Evolutionary conservation across 1,140 invertebrate genomes (phyloP), one percentile per base, ranked within the genome.

Genomic region (Camponotus vicinus): DNA sequence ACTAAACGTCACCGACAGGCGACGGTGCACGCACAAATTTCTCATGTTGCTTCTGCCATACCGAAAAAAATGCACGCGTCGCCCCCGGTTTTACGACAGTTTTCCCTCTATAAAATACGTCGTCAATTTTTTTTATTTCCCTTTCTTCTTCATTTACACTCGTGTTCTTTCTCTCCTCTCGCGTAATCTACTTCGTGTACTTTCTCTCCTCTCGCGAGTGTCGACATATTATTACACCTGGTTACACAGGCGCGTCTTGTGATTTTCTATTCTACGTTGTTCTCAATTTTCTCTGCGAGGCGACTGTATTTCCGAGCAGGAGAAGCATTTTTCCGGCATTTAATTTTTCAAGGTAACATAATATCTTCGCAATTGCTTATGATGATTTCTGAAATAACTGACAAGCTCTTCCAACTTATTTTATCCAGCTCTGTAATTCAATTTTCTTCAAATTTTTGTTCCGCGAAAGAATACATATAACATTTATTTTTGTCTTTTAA

Each of bases 61-160:
- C 37, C 64, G 42, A 66, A 85, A 78, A 49, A 85, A 78, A 52
- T 70, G 55, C 52, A 69, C 85, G 67, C 82, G 86, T 90, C 85
- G 66, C 57, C 75, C 75, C 61, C 84, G 88, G 55, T 89, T 90
- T 91, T 86, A 86, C 86, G 88, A 73, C 69, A 90, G 90, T 91
- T 92, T 92, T 83, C 40, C 75, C 37, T 49, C 64, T 84, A 90
- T 92, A 92, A 93, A 92, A 84, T 86, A 88, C 40, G 52, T 84
- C 87, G 90, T 92, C 90, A 91, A 93, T 93, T 94, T 91, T 86
- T 89, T 93, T 87, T 86, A 88, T 67, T 88, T 90, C 45, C 76
- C 83, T 76, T 89, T 67, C 49, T 61, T 37, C 69, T 8, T 45
- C 79, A 49, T 13, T 89, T 18, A 52, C 57, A 15, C 59, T 71